Conservation (phyloP, 2,797 vertebrate species). For the Enteromius argenteus region DNA sequence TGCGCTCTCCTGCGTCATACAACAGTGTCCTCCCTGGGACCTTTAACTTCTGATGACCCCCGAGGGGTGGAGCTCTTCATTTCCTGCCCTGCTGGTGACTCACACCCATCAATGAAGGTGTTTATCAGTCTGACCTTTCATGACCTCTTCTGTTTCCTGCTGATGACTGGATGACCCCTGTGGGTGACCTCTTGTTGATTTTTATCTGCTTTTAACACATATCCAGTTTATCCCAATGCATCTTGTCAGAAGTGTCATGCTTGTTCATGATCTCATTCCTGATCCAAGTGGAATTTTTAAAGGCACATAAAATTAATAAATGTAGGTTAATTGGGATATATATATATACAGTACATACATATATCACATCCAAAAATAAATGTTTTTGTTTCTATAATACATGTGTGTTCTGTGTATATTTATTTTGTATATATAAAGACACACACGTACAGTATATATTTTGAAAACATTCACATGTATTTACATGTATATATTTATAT, state of each 20-base stretch:
- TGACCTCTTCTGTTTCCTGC: constrained; percentile 55
- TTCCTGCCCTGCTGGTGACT: constrained; percentile 55
- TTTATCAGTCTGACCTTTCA: constrained; percentile 53
- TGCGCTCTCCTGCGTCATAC: constrained; percentile 11
- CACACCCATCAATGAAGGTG: constrained; percentile 46
- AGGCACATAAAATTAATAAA: not conserved
- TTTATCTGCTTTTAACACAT: constrained; percentile 39
- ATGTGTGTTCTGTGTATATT: too few relatives aligned
- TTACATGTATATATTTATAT: too few relatives aligned
- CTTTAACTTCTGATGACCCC: constrained; percentile 35
- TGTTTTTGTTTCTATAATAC: too few relatives aligned
- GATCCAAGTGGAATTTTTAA: not conserved
- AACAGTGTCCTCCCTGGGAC: constrained; percentile 48
- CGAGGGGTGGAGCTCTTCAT: constrained; percentile 39
- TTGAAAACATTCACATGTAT: too few relatives aligned
- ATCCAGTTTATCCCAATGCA: constrained; percentile 26
- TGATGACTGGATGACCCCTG: constrained; percentile 42
- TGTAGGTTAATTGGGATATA: not conserved
- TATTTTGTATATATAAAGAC: too few relatives aligned
- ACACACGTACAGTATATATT: too few relatives aligned
- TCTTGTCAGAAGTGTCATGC: not conserved
- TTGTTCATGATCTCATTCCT: not conserved
- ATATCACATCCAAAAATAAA: too few relatives aligned
- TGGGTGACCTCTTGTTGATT: constrained; percentile 47
- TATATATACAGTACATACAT: too few relatives aligned